Percentiles rank a stretch among this genome's conserved stretches.
Conservation (phyloP, 2,888 invertebrate genomes). For the Phengaris arion region DNA sequence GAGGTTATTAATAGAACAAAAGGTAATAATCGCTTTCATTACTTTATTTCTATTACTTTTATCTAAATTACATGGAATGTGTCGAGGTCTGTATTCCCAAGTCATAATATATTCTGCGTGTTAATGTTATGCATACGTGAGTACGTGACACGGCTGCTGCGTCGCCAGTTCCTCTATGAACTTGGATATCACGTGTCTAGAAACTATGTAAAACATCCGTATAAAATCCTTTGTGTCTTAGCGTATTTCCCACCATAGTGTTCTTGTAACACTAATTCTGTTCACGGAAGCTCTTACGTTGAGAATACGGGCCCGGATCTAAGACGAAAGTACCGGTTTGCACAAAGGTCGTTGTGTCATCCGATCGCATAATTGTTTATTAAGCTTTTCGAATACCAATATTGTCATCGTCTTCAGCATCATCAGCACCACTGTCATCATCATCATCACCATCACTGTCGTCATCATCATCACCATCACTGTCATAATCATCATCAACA, state of each 20-base stretch:
- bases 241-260: not conserved
- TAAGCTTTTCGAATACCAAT: not conserved
- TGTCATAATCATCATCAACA: too few species aligned
- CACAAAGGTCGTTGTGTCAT: slow-evolving; percentile 2
- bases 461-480: too few species aligned
- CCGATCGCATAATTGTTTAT: slow-evolving; percentile 1
- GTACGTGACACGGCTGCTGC: too few species aligned
- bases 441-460: too few species aligned
- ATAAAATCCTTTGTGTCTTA: not conserved
- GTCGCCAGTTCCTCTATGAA: too few species aligned
- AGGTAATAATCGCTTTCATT: not conserved
- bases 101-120: too few species aligned
- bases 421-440: too few species aligned
- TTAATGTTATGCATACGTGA: too few species aligned
- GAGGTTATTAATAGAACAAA: slow-evolving; percentile 4
- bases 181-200: too few species aligned
- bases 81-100: too few species aligned
- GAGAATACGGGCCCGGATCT: slow-evolving; percentile 15
- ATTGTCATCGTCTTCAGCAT: too few species aligned
- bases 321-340: not conserved
- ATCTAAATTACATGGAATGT: not conserved
- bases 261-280: not conserved
- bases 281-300: slow-evolving; percentile 13
- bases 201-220: not conserved
- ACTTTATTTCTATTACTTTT: not conserved